Conservation (phyloP, 2,797 vertebrate genomes). For the Acridotheres tristis region DNA sequence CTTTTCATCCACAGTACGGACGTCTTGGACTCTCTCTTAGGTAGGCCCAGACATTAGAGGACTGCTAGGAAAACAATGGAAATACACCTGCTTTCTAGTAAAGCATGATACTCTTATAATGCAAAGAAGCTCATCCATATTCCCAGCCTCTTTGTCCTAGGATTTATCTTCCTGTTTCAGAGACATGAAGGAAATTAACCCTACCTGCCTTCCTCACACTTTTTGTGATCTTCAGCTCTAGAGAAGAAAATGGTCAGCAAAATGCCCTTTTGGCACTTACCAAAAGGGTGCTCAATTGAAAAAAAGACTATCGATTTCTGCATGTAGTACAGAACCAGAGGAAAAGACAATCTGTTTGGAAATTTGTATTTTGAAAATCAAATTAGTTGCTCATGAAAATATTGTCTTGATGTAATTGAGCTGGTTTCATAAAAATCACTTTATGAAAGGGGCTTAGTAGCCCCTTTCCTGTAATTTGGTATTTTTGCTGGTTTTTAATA, state of each 20-base stretch:
- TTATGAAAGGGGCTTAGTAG: neutral
- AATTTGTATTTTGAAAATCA: neutral
- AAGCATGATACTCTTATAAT: neutral
- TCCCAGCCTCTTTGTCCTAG: neutral
- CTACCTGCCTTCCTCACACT: neutral
- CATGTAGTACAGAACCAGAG: neutral
- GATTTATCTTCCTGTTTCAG: neutral
- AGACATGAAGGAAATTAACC: neutral
- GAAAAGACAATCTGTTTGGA: neutral
- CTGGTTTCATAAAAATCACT: neutral
- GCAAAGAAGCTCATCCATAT: neutral
- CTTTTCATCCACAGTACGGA: neutral
- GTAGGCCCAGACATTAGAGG: neutral
- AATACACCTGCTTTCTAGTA: neutral
- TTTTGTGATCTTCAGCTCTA: neutral
- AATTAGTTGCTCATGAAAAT: neutral
- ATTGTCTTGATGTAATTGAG: neutral
- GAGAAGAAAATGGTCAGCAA: neutral
- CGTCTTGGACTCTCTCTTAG: neutral
- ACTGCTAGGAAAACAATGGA: neutral
- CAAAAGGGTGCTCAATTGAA: neutral
- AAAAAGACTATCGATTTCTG: neutral
- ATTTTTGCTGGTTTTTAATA: neutral
- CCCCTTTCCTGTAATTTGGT: neutral
- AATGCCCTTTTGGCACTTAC: neutral